A percentile compares a stretch with the other conserved stretches of the same genome.
Conservation (phyloP, 2,888 invertebrate genomes). For the Homarus gammarus region DNA sequence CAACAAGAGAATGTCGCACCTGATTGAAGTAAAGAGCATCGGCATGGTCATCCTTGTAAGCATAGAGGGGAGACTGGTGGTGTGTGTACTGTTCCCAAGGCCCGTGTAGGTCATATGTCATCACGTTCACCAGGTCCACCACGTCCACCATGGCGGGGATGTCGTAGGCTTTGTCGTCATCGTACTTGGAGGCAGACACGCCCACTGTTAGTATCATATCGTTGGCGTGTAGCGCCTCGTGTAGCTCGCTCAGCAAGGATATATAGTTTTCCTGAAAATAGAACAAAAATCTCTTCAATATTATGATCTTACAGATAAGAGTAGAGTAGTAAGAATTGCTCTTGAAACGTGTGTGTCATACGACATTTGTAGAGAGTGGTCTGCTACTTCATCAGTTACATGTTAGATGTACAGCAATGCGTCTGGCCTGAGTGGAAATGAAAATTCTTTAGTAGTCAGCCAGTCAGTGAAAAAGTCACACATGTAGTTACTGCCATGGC, state of each 20-base stretch:
- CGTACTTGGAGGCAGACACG: constrained; percentile 81
- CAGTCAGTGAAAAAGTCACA: too few species aligned
- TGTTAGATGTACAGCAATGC: too few species aligned
- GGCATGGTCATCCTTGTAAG: constrained; percentile 77
- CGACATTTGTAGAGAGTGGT: too few species aligned
- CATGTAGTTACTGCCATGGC: too few species aligned
- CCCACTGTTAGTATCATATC: constrained; percentile 83
- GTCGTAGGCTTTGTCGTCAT: constrained; percentile 82
- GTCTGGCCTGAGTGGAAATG: too few species aligned
- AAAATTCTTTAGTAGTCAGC: too few species aligned
- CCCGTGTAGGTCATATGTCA: constrained; percentile 88
- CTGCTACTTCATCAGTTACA: too few species aligned
- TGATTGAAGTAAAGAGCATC: constrained; percentile 79
- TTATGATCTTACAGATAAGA: too few species aligned
- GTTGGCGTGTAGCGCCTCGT: constrained; percentile 81
- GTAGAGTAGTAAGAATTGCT: too few species aligned
- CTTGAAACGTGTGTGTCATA: too few species aligned
- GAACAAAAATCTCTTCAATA: too few species aligned
- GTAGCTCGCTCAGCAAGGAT: constrained; percentile 82
- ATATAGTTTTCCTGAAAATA: constrained; percentile 81
- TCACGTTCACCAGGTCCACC: constrained; percentile 85
- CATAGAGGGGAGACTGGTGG: constrained; percentile 85
- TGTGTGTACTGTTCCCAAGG: constrained; percentile 84
- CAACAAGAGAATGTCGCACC: too few species aligned
- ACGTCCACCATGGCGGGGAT: constrained; percentile 81